phyloP scores from a whole-genome alignment of 1,140 invertebrate species.

The Caenorhabditis latens region DNA sequence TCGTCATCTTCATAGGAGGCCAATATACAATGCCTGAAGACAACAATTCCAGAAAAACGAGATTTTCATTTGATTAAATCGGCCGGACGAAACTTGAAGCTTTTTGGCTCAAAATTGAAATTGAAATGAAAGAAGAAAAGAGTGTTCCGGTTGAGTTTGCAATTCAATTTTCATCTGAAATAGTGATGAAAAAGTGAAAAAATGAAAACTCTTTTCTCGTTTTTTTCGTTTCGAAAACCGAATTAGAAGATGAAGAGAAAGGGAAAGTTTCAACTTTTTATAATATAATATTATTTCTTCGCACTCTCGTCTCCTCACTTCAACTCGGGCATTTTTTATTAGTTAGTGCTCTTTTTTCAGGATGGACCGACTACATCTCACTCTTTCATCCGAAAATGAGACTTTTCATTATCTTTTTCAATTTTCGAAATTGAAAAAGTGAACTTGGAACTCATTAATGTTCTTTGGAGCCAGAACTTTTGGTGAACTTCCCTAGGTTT shows the following conservation, averaged over 20 bases:
- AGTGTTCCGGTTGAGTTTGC: conserved; percentile 28
- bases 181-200: no score
- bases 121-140: not conserved
- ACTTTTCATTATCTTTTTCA: conserved; percentile 19
- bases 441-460: no score
- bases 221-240: not conserved
- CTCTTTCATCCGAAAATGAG: not conserved
- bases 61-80: conserved; percentile 33
- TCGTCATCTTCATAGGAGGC: not conserved
- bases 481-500: no score
- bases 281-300: conserved; percentile 46
- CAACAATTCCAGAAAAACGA: not conserved
- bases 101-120: not conserved
- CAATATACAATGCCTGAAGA: not conserved
- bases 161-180: conserved; percentile 20
- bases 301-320: conserved; percentile 4
- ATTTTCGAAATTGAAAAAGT: not conserved
- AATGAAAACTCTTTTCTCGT: no score
- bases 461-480: no score
- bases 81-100: not conserved
- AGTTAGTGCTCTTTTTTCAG: conserved; percentile 36
- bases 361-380: not conserved
- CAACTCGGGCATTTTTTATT: conserved; percentile 40
- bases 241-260: not conserved
- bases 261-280: not conserved